A percentile compares a stretch with the other conserved stretches of the same genome.
phyloP scores from a whole-genome alignment of 2,113 vertebrate species.

The Alouatta palliata region DNA sequence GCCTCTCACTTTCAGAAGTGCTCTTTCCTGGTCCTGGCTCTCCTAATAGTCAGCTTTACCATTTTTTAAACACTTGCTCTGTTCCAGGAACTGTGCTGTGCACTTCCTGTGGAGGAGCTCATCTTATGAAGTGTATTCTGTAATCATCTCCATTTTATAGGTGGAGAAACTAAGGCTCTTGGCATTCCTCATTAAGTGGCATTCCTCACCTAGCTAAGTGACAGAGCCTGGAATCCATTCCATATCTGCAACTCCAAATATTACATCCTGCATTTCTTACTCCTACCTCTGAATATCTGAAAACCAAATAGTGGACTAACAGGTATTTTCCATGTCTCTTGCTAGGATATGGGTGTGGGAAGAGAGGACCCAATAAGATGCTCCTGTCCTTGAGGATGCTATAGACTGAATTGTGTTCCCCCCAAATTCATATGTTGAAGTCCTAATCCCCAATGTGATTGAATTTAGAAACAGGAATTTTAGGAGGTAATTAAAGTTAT shows the following conservation, averaged over 20 bases:
- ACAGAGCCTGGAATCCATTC: not conserved
- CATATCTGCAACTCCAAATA: not conserved
- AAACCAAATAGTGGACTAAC: not conserved
- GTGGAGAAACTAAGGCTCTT: not conserved
- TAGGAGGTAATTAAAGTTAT: not conserved
- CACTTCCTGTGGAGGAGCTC: rapidly evolving
- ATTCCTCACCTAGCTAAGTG: not conserved
- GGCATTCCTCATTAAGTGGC: not conserved
- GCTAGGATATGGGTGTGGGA: not conserved
- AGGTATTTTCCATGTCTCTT: not conserved
- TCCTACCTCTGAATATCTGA: not conserved
- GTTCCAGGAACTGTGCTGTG: not conserved
- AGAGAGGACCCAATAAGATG: not conserved
- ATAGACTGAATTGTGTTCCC: not conserved
- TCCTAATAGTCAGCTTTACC: not conserved
- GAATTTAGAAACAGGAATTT: not conserved
- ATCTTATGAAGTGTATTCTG: not conserved
- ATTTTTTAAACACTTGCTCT: not conserved
- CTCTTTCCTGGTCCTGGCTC: not conserved
- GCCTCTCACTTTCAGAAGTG: not conserved
- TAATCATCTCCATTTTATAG: not conserved
- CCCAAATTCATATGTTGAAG: not conserved
- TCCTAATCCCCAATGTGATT: not conserved
- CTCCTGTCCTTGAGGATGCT: not conserved
- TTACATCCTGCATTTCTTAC: not conserved